Percentiles rank a stretch among this genome's conserved stretches.
Evolutionary conservation across 1,140 invertebrate genomes (phyloP).

Genomic region (Drosophila ironensis): DNA sequence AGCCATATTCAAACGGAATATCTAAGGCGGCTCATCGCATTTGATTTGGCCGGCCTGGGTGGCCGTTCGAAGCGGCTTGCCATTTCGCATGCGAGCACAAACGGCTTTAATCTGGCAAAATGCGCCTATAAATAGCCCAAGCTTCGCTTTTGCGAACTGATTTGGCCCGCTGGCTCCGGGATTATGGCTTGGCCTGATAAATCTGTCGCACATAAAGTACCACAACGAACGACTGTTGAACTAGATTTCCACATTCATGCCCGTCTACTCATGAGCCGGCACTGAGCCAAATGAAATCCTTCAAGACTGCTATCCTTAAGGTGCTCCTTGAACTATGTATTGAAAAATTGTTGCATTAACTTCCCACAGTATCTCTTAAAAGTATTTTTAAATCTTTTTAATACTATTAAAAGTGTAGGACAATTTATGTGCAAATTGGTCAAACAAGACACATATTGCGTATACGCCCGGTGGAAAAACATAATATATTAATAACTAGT

Average conservation of each 20-base stretch:
- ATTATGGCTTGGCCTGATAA: slow-evolving; percentile 54
- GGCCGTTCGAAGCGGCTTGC: slow-evolving; percentile 8
- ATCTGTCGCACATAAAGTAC: slow-evolving; percentile 51
- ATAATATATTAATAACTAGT: too few species aligned
- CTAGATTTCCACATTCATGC: slow-evolving; percentile 43
- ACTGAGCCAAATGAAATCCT: neutral
- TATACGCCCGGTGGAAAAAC: too few species aligned
- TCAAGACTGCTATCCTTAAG: neutral
- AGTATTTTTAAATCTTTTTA: too few species aligned
- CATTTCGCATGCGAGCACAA: slow-evolving; percentile 16
- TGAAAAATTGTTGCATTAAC: too few species aligned
- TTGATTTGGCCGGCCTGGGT: too few species aligned
- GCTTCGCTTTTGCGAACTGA: neutral
- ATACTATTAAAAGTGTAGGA: too few species aligned
- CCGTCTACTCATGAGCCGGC: slow-evolving; percentile 8
- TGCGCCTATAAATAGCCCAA: slow-evolving; percentile 49
- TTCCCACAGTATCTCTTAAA: too few species aligned
- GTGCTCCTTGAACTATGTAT: too few species aligned
- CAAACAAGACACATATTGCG: too few species aligned
- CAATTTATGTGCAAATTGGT: too few species aligned
- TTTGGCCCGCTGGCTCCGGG: neutral
- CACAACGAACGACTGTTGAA: slow-evolving; percentile 42
- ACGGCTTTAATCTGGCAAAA: slow-evolving; percentile 39
- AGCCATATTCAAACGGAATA: slow-evolving; percentile 35
- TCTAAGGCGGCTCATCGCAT: slow-evolving; percentile 19